Percentiles rank a stretch among this genome's conserved stretches.
Conservation (phyloP, 1,140 invertebrate genomes). For the Diprion similis region DNA sequence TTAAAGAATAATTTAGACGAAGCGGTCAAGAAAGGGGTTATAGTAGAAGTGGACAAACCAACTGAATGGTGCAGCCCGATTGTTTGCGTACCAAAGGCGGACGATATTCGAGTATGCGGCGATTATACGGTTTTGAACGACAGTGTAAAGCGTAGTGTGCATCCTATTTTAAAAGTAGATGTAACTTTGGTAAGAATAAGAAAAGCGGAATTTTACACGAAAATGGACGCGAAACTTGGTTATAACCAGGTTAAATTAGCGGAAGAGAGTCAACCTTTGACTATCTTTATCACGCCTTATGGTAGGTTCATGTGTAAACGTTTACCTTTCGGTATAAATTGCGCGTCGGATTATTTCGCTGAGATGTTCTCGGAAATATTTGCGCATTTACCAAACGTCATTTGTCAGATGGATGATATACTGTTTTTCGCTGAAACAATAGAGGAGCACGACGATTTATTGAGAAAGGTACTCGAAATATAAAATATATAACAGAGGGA, state of each 20-base stretch:
- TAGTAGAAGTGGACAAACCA: constrained; percentile 36
- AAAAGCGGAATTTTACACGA: constrained; percentile 27
- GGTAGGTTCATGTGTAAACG: constrained; percentile 35
- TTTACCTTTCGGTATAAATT: constrained; percentile 38
- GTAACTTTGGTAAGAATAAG: constrained; percentile 29
- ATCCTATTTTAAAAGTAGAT: constrained; percentile 39
- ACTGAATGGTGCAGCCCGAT: constrained; percentile 54
- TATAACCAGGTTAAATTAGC: constrained; percentile 30
- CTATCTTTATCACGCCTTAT: constrained; percentile 38
- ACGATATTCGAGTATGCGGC: constrained; percentile 48
- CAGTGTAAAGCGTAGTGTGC: constrained; percentile 34
- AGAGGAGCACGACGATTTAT: constrained; percentile 36
- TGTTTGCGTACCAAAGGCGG: constrained; percentile 50
- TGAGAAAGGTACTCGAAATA: constrained; percentile 35
- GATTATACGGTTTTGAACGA: constrained; percentile 48
- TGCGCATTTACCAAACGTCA: constrained; percentile 31
- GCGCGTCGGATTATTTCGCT: constrained; percentile 37
- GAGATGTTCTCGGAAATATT: constrained; percentile 33
- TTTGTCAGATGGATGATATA: constrained; percentile 45
- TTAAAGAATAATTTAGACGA: constrained; percentile 26
- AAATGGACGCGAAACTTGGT: constrained; percentile 26
- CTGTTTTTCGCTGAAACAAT: constrained; percentile 34
- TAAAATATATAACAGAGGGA: constrained; percentile 33
- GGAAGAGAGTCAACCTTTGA: constrained; percentile 23
- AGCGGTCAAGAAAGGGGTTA: constrained; percentile 17